Percentiles rank a stretch among this genome's conserved stretches.
These are phyloP conservation scores for Cephonodes hylas DNA, from an alignment of 2,888 invertebrate genomes.

Conservation along the genomic window DNA sequence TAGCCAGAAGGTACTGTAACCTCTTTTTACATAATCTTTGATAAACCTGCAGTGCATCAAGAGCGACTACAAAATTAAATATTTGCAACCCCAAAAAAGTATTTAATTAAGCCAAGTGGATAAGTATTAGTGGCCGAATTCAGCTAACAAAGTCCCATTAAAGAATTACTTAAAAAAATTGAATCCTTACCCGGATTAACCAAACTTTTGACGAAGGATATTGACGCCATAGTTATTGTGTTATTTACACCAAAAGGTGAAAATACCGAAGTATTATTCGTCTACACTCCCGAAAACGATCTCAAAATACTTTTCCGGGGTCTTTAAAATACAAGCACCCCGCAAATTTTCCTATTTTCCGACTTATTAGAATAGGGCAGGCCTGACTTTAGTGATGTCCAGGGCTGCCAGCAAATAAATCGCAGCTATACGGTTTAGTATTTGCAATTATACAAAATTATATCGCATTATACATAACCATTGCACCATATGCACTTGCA, in stretches of 20 bases:
- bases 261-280: neutral
- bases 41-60: conserved; percentile 17
- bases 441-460: too few species aligned
- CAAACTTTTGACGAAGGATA: conserved; percentile 75
- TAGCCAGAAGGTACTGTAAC: neutral
- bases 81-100: neutral
- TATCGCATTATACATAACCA: too few species aligned
- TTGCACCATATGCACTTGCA: too few species aligned
- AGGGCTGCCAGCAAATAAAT: too few species aligned
- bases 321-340: neutral
- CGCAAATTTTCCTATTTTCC: neutral
- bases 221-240: conserved; percentile 59
- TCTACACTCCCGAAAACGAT: neutral
- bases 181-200: conserved; percentile 68
- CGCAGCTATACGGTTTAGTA: too few species aligned
- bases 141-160: neutral
- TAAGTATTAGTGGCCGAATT: neutral
- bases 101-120: neutral
- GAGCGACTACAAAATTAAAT: too few species aligned
- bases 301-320: neutral
- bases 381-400: neutral
- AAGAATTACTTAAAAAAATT: neutral
- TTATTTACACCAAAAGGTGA: conserved; percentile 33
- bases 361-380: neutral
- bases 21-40: conserved; percentile 56